These are phyloP conservation scores for Reticulitermes speratus DNA, from an alignment of 1,140 invertebrate species.

Conservation along the genomic window DNA sequence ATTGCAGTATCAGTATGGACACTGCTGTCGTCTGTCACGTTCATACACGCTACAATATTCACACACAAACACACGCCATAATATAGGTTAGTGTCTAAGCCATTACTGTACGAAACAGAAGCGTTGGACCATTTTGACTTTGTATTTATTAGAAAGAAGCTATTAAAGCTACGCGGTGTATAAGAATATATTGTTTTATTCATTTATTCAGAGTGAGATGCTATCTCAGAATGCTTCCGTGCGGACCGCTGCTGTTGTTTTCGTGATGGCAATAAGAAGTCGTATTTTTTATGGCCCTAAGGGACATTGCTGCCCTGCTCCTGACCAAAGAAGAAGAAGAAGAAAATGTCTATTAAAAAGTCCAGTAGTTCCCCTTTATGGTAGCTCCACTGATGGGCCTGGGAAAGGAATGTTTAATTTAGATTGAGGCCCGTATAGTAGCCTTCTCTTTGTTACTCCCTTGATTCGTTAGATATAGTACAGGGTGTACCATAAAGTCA, in stretches of 20 bases:
- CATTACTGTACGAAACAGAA: no score
- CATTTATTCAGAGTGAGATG: neutral
- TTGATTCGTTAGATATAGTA: neutral
- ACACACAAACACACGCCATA: no score
- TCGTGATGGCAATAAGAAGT: neutral
- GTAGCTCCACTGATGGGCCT: neutral
- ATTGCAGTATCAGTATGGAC: no score
- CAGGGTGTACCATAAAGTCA: neutral
- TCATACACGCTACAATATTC: no score
- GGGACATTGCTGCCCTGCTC: neutral
- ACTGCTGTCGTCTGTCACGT: no score
- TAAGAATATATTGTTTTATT: constrained; percentile 18
- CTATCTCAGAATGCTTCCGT: neutral
- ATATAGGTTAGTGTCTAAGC: no score
- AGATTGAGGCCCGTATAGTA: neutral
- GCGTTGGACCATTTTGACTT: neutral
- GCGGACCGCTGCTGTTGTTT: neutral
- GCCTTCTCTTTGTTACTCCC: constrained; percentile 14
- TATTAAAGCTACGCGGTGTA: neutral
- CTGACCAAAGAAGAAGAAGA: neutral
- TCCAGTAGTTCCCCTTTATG: neutral
- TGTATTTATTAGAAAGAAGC: neutral
- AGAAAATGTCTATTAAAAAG: neutral
- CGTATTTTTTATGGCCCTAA: neutral
- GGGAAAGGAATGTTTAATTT: constrained; percentile 7